Conservation (phyloP, 2,113 vertebrate species). For the Gymnogyps californianus region DNA sequence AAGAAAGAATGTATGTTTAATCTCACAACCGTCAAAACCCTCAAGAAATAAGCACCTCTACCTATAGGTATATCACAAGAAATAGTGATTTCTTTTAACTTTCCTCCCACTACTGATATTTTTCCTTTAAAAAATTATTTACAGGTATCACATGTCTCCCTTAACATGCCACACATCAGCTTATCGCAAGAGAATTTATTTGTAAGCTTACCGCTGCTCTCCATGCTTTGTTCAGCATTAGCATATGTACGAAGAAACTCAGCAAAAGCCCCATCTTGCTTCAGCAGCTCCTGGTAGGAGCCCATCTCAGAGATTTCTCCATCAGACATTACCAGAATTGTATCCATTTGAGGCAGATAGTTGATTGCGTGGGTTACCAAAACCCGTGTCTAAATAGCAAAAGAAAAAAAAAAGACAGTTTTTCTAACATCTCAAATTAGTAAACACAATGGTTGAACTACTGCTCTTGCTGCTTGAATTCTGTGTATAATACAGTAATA, state of each 20-base stretch:
- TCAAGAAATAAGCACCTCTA: background rate
- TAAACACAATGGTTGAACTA: background rate
- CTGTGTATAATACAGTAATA: background rate
- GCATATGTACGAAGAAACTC: slow-evolving; percentile 89
- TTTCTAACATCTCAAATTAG: background rate
- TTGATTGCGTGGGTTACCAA: slow-evolving; percentile 91
- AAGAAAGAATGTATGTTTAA: background rate
- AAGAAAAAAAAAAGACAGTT: background rate
- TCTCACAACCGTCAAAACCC: background rate
- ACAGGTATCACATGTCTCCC: background rate
- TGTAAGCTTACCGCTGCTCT: slow-evolving; percentile 38
- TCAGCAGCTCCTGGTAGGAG: slow-evolving; percentile 89
- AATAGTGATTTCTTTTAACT: background rate
- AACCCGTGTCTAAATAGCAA: slow-evolving; percentile 82
- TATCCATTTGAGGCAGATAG: slow-evolving; percentile 85
- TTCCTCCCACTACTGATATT: background rate
- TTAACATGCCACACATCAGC: background rate
- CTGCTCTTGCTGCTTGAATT: background rate
- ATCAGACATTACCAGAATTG: slow-evolving; percentile 90
- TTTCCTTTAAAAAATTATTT: background rate
- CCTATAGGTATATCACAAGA: background rate
- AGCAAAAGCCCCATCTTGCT: slow-evolving; percentile 86
- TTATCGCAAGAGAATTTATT: background rate
- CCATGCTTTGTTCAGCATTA: slow-evolving; percentile 72
- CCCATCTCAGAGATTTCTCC: slow-evolving; percentile 93